Evolutionary conservation across 1,140 invertebrate genomes (phyloP).

Genomic region (Drosophila carrolli): DNA sequence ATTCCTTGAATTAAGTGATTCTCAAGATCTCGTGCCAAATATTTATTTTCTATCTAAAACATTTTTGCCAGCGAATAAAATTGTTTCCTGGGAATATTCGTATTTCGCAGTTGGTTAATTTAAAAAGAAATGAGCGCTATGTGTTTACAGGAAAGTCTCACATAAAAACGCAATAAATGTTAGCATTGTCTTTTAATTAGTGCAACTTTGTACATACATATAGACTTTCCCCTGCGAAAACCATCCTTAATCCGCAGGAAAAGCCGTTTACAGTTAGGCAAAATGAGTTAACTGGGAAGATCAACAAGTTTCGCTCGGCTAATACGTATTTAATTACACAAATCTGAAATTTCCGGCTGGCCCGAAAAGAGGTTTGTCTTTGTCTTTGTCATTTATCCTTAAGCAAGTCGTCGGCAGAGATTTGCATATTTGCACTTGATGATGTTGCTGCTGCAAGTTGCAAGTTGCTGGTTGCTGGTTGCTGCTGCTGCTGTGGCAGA

Average conservation of each 20-base stretch:
- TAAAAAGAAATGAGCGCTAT: too few relatives aligned
- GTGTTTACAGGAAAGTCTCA: too few relatives aligned
- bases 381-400: constrained; percentile 53
- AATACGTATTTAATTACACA: constrained; percentile 61
- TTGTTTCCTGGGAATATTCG: too few relatives aligned
- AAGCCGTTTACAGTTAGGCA: constrained; percentile 21
- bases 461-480: constrained; percentile 33
- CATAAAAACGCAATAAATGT: too few relatives aligned
- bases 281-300: constrained; percentile 30
- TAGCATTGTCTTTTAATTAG: too few relatives aligned
- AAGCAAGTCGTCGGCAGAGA: constrained; percentile 41
- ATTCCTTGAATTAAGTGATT: too few relatives aligned
- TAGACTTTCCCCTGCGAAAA: too few relatives aligned
- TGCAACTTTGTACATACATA: too few relatives aligned
- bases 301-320: constrained; percentile 41
- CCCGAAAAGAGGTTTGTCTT: constrained; percentile 52
- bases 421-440: constrained; percentile 83
- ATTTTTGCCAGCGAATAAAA: too few relatives aligned
- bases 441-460: constrained; percentile 58
- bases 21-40: too few relatives aligned
- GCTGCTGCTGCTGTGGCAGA: constrained; percentile 12
- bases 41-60: too few relatives aligned
- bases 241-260: not conserved
- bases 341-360: constrained; percentile 49
- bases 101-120: too few relatives aligned